Evolutionary conservation across 2,113 vertebrate species (phyloP), one percentile per base, ranked within the genome.

Genomic region (Tylochromis polylepis): DNA sequence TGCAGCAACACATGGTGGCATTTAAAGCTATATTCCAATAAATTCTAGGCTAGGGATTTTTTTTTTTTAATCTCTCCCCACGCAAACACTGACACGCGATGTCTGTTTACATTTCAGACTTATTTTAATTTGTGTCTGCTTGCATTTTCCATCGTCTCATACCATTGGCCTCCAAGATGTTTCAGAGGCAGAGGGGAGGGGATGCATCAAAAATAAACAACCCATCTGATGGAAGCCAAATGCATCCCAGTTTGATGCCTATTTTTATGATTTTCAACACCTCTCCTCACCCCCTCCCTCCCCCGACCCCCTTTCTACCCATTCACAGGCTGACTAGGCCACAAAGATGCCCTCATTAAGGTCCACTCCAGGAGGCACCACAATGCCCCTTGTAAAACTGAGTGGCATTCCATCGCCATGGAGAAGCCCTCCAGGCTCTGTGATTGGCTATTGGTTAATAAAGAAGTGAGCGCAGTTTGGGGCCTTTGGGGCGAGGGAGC

Each of bases 381-480:
- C 93, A 96, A 95, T 94, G 89, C 87, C 87, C 79, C 87, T 65
- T 88, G 86, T 84, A 86, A 70, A 90, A 77, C 60, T 84, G 85
- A 94, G 91, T 88, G 91, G 92, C 93, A 96, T 96, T 95, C 95
- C 94, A 93, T 96, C 59, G 5, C 96, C 95, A 95, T 94, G 93
- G 96, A 94, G 94, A 95, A 85, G 84, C 81, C 79, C 85, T 89
- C 46, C 58, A 5, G 38, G 78, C 91, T 65, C 94, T 58, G 82
- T 85, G 91, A 94, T 94, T 95, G 94, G 94, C 91, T 86, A 22
- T 12, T 6, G 79, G 82, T 83, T 91, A 82, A 93, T 92, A 94
- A 95, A 93, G 93, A 92, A 89, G 24, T 70, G 82, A 94, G 77
- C 53, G 6, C 92, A 87, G 89, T 92, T 90, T 92, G 92, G 75